A percentile compares a stretch with the other conserved stretches of the same genome.
phyloP scores from a whole-genome alignment of 2,113 vertebrate species.

The Sorex araneus region DNA sequence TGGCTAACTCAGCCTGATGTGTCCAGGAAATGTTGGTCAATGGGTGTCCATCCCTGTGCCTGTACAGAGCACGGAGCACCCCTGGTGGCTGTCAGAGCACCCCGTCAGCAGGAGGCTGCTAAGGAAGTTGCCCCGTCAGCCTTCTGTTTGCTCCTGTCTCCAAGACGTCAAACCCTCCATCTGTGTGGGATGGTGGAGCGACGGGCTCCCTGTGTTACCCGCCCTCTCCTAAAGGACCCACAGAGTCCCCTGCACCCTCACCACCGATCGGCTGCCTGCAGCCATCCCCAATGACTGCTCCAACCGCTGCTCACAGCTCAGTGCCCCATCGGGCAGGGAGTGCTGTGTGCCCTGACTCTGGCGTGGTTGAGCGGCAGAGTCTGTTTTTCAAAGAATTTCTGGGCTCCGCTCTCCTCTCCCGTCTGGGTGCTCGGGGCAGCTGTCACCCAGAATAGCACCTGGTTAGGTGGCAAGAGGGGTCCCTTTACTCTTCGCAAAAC shows the following conservation, averaged over 20 bases:
- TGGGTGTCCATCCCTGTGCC: too few species aligned
- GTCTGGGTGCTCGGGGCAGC: neutral
- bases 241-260: neutral
- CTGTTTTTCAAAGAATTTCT: neutral
- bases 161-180: fast-evolving
- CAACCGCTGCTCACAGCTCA: slow-evolving; percentile 64
- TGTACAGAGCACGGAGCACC: neutral
- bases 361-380: neutral
- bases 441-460: too few species aligned
- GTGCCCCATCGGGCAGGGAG: slow-evolving; percentile 64
- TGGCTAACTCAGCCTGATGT: neutral
- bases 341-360: slow-evolving; percentile 73
- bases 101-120: neutral
- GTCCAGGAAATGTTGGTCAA: neutral
- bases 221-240: neutral
- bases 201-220: neutral
- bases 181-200: neutral
- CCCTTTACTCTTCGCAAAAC: too few species aligned
- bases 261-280: slow-evolving; percentile 56
- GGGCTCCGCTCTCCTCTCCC: neutral
- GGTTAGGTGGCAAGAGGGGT: too few species aligned
- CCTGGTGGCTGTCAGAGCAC: neutral
- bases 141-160: fast-evolving
- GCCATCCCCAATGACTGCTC: slow-evolving; percentile 76
- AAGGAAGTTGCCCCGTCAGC: neutral